These are phyloP conservation scores for Ariopsis seemanni DNA, from an alignment of 2,113 vertebrate species.

Conservation along the genomic window DNA sequence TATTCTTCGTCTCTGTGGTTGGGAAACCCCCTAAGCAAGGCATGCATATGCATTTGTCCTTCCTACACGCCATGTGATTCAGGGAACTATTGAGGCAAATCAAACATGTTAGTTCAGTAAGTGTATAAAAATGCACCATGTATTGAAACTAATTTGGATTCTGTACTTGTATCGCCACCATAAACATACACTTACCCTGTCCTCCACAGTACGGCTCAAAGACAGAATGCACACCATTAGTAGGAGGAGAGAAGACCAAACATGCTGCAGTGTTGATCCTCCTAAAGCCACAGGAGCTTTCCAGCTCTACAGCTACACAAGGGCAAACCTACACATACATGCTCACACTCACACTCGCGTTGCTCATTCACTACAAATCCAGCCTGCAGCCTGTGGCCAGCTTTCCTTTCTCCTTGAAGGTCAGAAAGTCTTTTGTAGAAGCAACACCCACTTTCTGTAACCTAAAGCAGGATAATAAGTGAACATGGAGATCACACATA, in stretches of 20 bases:
- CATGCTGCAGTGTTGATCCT: constrained; percentile 10
- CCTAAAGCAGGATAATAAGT: constrained; percentile 20
- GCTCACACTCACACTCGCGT: not conserved
- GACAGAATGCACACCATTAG: not conserved
- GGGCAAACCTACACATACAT: not conserved
- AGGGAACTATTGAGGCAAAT: not conserved
- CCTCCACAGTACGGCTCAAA: not conserved
- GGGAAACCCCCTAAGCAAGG: not conserved
- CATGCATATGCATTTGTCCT: not conserved
- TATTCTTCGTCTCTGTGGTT: not conserved
- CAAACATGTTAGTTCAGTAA: not conserved
- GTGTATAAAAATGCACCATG: not conserved
- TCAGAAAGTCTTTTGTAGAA: constrained; percentile 10
- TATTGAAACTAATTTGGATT: not conserved
- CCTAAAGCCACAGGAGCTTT: constrained; percentile 19
- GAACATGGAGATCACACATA: constrained; percentile 4
- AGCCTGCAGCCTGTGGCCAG: not conserved
- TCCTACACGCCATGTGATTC: not conserved
- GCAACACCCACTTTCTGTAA: constrained; percentile 22
- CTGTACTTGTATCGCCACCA: too few relatives aligned
- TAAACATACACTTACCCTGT: constrained; percentile 11
- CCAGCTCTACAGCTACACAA: constrained; percentile 3
- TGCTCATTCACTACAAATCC: constrained; percentile 8
- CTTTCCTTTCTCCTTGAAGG: constrained; percentile 29
- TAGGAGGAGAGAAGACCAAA: not conserved